Evolutionary conservation across 2,888 invertebrate species (phyloP).

Genomic region (Agrotis exclamationis): DNA sequence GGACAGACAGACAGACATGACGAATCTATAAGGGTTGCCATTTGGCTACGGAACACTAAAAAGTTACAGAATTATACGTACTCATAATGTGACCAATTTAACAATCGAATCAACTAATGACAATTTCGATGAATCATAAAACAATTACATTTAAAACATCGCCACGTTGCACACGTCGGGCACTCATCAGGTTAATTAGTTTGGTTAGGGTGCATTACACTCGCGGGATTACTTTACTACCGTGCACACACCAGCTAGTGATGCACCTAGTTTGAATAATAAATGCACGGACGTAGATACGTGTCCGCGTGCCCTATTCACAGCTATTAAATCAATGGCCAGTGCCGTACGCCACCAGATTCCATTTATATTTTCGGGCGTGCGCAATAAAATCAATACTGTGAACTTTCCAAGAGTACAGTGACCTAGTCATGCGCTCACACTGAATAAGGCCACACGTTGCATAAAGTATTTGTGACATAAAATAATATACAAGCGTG

Average conservation of each 20-base stretch:
- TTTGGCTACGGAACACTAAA: no score
- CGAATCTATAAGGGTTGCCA: no score
- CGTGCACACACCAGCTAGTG: conserved; percentile 57
- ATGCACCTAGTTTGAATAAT: conserved; percentile 56
- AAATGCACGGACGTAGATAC: conserved; percentile 41
- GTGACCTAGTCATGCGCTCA: conserved; percentile 86
- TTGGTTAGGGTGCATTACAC: conserved; percentile 58
- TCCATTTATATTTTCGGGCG: conserved; percentile 90
- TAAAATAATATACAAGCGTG: conserved; percentile 71
- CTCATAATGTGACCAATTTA: conserved; percentile 22
- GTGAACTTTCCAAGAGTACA: conserved; percentile 89
- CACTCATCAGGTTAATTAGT: conserved; percentile 67
- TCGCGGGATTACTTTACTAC: conserved; percentile 52
- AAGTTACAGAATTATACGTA: no score
- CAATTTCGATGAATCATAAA: conserved; percentile 27
- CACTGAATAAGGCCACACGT: conserved; percentile 84
- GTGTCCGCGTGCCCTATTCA: conserved; percentile 58
- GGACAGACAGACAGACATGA: no score
- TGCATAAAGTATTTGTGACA: conserved; percentile 80
- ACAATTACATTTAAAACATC: conserved; percentile 63
- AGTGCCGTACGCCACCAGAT: conserved; percentile 75
- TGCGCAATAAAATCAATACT: conserved; percentile 91
- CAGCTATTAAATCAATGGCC: conserved; percentile 74
- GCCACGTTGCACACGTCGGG: conserved; percentile 48
- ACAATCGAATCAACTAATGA: conserved; percentile 33